A percentile compares a stretch with the other conserved stretches of the same genome.
phyloP scores from a whole-genome alignment of 2,113 vertebrate genomes.

The Hyaena hyaena region DNA sequence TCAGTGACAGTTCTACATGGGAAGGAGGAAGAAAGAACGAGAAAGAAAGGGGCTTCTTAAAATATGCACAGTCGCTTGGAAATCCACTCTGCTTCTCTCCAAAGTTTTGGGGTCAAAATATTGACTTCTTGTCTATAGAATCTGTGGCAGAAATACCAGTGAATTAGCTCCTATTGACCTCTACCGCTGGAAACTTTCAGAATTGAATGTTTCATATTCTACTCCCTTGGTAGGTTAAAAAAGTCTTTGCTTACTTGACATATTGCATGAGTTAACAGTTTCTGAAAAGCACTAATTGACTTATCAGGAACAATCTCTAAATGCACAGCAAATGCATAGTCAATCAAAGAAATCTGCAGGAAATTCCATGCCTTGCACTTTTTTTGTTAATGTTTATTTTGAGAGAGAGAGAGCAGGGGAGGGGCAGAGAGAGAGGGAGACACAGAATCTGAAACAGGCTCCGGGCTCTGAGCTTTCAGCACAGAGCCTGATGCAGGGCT shows the following conservation, averaged over 20 bases:
- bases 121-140: conserved; percentile 51
- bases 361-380: background rate
- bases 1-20: background rate
- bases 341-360: background rate
- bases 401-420: too few species aligned
- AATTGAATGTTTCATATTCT: conserved; percentile 52
- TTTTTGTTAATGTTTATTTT: background rate
- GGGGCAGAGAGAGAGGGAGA: too few species aligned
- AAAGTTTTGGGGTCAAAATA: conserved; percentile 43
- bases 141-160: conserved; percentile 48
- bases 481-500: too few species aligned
- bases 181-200: conserved; percentile 53
- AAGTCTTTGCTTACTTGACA: conserved; percentile 56
- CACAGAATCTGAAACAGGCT: too few species aligned
- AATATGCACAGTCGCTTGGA: conserved; percentile 24
- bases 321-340: conserved; percentile 56
- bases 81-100: background rate
- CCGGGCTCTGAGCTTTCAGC: too few species aligned
- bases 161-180: conserved; percentile 1
- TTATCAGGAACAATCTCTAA: conserved; percentile 61
- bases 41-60: conserved; percentile 20
- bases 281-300: conserved; percentile 71
- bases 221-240: conserved; percentile 49
- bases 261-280: conserved; percentile 68
- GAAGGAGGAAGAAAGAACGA: background rate